A percentile compares a stretch with the other conserved stretches of the same genome.
Conservation (phyloP, 2,113 vertebrate genomes). For the Megaleporinus macrocephalus region DNA sequence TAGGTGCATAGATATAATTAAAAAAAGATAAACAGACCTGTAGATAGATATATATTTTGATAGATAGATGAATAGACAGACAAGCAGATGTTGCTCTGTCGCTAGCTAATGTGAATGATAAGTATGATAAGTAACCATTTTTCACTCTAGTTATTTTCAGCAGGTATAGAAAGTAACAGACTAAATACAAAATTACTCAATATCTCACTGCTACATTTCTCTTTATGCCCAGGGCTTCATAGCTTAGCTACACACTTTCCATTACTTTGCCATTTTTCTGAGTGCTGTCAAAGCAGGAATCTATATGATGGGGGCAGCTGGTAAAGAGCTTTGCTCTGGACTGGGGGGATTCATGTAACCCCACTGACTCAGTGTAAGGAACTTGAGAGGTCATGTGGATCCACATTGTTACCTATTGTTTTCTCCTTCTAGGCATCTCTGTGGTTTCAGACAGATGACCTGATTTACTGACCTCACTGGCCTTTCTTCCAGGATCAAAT, state of each 20-base stretch:
- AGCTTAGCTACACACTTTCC: neutral
- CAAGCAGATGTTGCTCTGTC: no score
- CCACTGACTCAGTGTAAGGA: constrained; percentile 6
- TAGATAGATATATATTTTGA: no score
- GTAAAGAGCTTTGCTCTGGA: neutral
- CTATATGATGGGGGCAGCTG: neutral
- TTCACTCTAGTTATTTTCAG: neutral
- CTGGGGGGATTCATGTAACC: constrained; percentile 4
- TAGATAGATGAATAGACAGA: no score
- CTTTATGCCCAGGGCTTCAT: neutral
- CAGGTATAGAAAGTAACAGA: constrained; percentile 3
- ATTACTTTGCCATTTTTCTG: neutral
- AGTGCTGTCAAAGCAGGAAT: neutral
- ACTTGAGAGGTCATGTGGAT: constrained; percentile 21
- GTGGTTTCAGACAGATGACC: no score
- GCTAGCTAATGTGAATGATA: no score
- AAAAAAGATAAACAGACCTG: no score
- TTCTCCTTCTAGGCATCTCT: no score
- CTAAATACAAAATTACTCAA: neutral
- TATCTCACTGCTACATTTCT: neutral
- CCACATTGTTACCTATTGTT: no score
- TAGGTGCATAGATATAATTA: no score
- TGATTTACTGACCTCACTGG: neutral
- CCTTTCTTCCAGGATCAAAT: neutral
- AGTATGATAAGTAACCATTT: no score